Evolutionary conservation across 92 coral and sea anemone genomes (phyloP).

Genomic region (Paramuricea clavata): DNA sequence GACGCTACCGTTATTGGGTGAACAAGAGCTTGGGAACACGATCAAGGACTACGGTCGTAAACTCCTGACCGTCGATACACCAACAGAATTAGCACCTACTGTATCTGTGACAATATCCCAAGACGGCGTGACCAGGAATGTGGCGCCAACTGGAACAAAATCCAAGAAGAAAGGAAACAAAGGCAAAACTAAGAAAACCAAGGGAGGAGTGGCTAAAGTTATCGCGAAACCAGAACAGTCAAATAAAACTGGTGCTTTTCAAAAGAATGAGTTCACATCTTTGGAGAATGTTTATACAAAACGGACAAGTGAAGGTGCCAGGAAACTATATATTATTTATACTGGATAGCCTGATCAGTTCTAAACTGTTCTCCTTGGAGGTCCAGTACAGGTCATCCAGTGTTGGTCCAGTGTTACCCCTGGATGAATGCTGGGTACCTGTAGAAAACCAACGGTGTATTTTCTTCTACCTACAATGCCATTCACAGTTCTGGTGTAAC

Average conservation of each 20-base stretch:
- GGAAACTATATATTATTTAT: neutral
- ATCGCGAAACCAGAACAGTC: constrained; percentile 78
- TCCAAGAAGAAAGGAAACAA: constrained; percentile 78
- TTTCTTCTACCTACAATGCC: too few relatives aligned
- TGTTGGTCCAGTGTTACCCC: neutral
- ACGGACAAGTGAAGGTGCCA: constrained; percentile 82
- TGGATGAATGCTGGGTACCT: too few relatives aligned
- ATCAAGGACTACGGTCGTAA: constrained; percentile 89
- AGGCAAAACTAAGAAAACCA: constrained; percentile 75
- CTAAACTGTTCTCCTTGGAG: neutral
- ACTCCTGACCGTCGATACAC: constrained; percentile 85
- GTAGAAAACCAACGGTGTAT: neutral
- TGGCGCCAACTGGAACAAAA: constrained; percentile 81
- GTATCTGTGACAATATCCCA: neutral
- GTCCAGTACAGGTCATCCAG: neutral
- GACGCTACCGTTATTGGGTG: constrained; percentile 84
- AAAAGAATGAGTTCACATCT: constrained; percentile 84
- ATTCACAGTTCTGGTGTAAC: too few relatives aligned
- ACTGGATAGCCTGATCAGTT: neutral
- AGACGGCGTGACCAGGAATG: constrained; percentile 56
- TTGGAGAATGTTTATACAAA: constrained; percentile 82
- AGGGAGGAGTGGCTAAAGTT: constrained; percentile 64
- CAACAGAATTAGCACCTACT: constrained; percentile 80
- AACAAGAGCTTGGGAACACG: constrained; percentile 78
- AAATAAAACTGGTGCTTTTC: constrained; percentile 66